phyloP scores from a whole-genome alignment of 1,140 invertebrate genomes.

The Penaeus chinensis region DNA sequence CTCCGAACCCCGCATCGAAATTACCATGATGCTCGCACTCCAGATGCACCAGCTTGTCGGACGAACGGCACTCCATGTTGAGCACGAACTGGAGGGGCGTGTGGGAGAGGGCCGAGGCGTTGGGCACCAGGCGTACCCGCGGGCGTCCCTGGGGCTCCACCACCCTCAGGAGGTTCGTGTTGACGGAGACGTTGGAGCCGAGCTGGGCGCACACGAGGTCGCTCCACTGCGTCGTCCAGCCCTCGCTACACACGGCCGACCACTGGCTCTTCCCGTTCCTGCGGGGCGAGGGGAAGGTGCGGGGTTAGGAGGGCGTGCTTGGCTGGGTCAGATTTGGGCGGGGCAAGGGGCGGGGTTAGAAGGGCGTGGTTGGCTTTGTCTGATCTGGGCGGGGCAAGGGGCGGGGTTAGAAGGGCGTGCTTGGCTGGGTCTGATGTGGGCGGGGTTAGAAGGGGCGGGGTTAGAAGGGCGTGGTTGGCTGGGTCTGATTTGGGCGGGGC shows the following conservation, averaged over 20 bases:
- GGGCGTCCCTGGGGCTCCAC: conserved; percentile 32
- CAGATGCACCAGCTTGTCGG: conserved; percentile 42
- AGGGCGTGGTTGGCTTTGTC: no score
- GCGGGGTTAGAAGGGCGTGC: no score
- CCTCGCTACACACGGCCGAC: conserved; percentile 41
- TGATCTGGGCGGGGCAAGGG: no score
- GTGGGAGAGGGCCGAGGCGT: background rate
- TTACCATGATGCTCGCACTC: conserved; percentile 34
- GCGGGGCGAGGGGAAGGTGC: background rate
- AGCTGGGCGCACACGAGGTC: conserved; percentile 39
- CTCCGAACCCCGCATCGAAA: background rate
- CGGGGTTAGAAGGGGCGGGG: no score
- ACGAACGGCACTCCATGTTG: conserved; percentile 27
- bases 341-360: no score
- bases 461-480: no score
- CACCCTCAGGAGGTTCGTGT: conserved; percentile 35
- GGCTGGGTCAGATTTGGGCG: no score
- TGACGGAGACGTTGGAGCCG: conserved; percentile 18
- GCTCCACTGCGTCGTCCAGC: conserved; percentile 48
- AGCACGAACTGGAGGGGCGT: conserved; percentile 41
- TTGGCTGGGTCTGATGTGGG: no score
- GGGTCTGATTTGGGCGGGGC: background rate
- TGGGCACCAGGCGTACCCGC: conserved; percentile 21
- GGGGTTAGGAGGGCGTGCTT: no score
- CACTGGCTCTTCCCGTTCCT: conserved; percentile 41